These are phyloP conservation scores for Numida meleagris DNA, from an alignment of 2,113 vertebrate species.

Conservation along the genomic window DNA sequence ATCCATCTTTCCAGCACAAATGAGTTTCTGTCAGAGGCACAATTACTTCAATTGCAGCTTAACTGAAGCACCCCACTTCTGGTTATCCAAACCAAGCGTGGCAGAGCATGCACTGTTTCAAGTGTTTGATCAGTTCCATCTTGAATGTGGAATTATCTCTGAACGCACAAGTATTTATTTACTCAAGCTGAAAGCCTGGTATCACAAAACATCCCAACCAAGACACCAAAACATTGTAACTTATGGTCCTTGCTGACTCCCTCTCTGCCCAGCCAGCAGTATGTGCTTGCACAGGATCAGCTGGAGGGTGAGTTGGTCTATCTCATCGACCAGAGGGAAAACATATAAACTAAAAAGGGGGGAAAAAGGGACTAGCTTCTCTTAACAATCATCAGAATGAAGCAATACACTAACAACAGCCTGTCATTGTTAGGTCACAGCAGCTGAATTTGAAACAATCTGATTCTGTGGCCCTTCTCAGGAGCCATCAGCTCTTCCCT, in stretches of 20 bases:
- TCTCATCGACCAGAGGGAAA: not conserved
- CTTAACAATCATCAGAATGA: rapidly evolving
- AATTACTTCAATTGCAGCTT: not conserved
- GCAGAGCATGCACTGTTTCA: not conserved
- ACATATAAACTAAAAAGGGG: rapidly evolving
- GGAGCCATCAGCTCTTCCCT: not conserved
- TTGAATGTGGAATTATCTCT: not conserved
- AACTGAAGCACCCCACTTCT: not conserved
- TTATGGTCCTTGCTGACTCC: not conserved
- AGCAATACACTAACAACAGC: not conserved
- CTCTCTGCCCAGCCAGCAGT: not conserved
- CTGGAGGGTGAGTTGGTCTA: not conserved
- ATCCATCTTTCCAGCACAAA: not conserved
- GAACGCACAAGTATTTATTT: not conserved
- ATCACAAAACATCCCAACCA: not conserved
- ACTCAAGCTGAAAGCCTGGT: not conserved
- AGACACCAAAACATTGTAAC: not conserved
- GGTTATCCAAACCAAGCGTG: not conserved
- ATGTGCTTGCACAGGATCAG: not conserved
- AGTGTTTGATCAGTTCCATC: not conserved
- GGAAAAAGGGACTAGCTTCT: not conserved
- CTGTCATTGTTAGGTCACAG: not conserved
- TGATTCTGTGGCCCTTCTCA: not conserved
- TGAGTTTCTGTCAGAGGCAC: not conserved
- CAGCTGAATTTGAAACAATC: not conserved